A percentile compares a stretch with the other conserved stretches of the same genome.
Evolutionary conservation across 2,888 invertebrate genomes (phyloP).

Genomic region (Cheiracanthium punctorium): DNA sequence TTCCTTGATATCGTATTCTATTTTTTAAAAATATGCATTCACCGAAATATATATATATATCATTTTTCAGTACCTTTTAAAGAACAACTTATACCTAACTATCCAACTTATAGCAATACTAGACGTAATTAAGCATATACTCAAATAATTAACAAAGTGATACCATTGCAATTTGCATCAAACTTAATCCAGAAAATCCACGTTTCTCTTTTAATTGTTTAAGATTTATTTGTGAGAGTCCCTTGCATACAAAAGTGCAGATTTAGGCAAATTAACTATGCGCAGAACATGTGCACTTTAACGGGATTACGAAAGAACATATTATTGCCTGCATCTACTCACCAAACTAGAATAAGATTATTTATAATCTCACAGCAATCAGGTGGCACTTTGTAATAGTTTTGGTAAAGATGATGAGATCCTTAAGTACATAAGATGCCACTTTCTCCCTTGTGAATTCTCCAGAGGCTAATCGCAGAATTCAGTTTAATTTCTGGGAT

Average conservation of each 20-base stretch:
- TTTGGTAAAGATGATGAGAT: constrained; percentile 43
- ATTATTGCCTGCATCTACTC: not conserved
- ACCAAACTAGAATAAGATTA: constrained; percentile 38
- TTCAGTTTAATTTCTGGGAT: constrained; percentile 3
- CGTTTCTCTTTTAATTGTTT: not conserved
- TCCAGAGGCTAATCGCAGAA: constrained; percentile 21
- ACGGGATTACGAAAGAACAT: constrained; percentile 22
- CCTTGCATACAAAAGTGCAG: constrained; percentile 32
- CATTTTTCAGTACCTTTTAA: too few relatives aligned
- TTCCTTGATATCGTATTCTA: too few relatives aligned
- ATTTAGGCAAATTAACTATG: constrained; percentile 54
- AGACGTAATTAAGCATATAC: not conserved
- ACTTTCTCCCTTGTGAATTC: constrained; percentile 38
- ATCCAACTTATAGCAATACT: too few relatives aligned
- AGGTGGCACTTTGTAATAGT: constrained; percentile 2
- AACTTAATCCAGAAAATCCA: not conserved
- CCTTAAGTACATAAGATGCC: constrained; percentile 32
- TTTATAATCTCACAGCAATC: constrained; percentile 48
- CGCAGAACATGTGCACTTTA: constrained; percentile 34
- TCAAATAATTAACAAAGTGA: not conserved
- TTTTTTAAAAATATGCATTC: too few relatives aligned
- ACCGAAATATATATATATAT: too few relatives aligned
- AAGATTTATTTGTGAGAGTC: not conserved
- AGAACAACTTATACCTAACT: too few relatives aligned
- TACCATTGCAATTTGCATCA: not conserved